These are phyloP conservation scores for Brachionus paranguensis DNA, from an alignment of 1,140 invertebrate genomes.

Conservation along the genomic window DNA sequence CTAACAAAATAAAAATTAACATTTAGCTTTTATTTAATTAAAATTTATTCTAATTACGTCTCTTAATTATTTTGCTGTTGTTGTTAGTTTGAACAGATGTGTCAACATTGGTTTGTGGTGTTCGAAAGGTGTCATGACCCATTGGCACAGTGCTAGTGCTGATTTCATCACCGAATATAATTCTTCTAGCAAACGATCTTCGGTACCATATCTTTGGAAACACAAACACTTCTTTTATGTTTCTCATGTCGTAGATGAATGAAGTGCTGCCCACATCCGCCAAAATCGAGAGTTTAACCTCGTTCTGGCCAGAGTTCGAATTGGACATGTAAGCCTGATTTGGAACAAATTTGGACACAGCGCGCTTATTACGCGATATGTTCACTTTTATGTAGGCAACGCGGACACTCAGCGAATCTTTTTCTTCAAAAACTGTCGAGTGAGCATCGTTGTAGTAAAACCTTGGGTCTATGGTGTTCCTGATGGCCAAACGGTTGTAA, in stretches of 20 bases:
- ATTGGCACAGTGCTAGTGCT: background rate
- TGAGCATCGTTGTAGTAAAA: background rate
- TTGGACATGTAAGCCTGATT: background rate
- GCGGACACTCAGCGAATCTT: constrained; percentile 89
- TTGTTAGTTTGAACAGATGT: background rate
- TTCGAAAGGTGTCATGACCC: background rate
- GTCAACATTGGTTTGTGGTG: background rate
- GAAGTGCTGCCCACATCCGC: constrained; percentile 93
- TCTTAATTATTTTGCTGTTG: background rate
- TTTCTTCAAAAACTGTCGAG: constrained; percentile 65
- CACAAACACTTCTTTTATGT: constrained; percentile 90
- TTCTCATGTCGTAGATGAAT: constrained; percentile 96
- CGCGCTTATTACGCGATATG: constrained; percentile 69
- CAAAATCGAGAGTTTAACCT: constrained; percentile 65
- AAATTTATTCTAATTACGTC: background rate
- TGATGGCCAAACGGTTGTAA: constrained; percentile 83
- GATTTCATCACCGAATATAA: constrained; percentile 78
- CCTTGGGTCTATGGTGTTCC: background rate
- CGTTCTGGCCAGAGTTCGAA: background rate
- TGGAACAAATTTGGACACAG: constrained; percentile 64
- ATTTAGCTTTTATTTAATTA: background rate
- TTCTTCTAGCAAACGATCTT: constrained; percentile 76
- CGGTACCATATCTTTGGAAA: constrained; percentile 93
- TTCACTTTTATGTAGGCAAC: constrained; percentile 95
- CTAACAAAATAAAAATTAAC: background rate